Base-by-base conservation (phyloP, 2,888 invertebrate species). In the Parthenolecanium corni region DNA sequence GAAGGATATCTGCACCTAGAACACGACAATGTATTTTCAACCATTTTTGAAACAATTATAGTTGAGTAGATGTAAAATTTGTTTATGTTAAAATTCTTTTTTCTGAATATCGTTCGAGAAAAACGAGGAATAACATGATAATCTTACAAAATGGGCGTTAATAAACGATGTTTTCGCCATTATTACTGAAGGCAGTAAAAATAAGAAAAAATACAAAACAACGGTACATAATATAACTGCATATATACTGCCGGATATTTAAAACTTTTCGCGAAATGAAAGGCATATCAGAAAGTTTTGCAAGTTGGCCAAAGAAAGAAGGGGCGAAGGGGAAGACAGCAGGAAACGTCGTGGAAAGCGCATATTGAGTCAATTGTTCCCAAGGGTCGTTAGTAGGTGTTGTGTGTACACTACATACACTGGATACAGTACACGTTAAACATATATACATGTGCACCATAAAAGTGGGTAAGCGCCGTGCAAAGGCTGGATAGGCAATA, bases 321-420 rank as follows among this genome's bases (percentile, higher is more conserved):
- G 46, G 25, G 18, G 31, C 9, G 31, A 31, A 16, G 21, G 24
- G 58, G 4, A 21, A 31, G 36, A 16, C 16, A n/a, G 49, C 18
- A 25, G 49, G 52, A 36, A 51, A 23, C 36, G 14, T 38, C 46
- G 51, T 49, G 40, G 46, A 47, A 54, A 54, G 54, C 54, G 63
- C 63, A 63, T 63, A 54, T 63, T 61, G 58, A 64, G 64, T 57
- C 64, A 64, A 64, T 64, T 64, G 64, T 64, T 64, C 64, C 64
- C 64, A 36, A 57, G 64, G 64, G 64, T 64, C 64, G 64, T 64
- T 64, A 64, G 47, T 54, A 53, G 54, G 53, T 51, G 51, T n/a
- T 31, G 31, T 31, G 31, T 31, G 9, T 31, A 9, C 9, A 31
- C 31, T 31, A 31, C 9, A 31, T 31, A 31, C 31, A 31, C 31